A percentile compares a stretch with the other conserved stretches of the same genome.
Evolutionary conservation across 2,888 invertebrate genomes (phyloP).

Genomic region (Amiota communis): DNA sequence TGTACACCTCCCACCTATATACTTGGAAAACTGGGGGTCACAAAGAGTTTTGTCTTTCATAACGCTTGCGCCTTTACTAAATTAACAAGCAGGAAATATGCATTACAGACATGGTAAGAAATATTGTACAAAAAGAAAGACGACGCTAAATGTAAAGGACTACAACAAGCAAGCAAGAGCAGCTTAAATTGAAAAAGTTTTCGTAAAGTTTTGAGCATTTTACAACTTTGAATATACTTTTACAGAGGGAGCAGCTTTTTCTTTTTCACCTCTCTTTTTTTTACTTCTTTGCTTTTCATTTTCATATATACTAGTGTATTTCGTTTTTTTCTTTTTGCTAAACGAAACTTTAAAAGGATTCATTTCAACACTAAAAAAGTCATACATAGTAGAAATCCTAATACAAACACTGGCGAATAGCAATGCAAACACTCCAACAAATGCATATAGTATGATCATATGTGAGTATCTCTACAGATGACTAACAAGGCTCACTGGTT

Average conservation of each 20-base stretch:
- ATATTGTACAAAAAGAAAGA: not conserved
- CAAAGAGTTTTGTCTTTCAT: not conserved
- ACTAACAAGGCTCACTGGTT: not conserved
- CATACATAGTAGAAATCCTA: not conserved
- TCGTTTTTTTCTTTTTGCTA: not conserved
- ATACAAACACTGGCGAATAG: conserved; percentile 2
- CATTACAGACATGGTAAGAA: conserved; percentile 26
- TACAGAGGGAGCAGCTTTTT: conserved; percentile 23
- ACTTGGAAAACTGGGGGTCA: too few species aligned
- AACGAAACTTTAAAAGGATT: conserved; percentile 13
- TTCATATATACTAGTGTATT: conserved; percentile 20
- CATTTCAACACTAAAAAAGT: conserved; percentile 5
- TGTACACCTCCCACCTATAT: too few species aligned
- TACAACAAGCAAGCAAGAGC: conserved; percentile 29
- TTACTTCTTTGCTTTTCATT: conserved; percentile 19
- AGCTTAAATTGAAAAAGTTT: conserved; percentile 63
- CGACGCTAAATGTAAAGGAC: conserved; percentile 27
- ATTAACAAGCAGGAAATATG: conserved; percentile 25
- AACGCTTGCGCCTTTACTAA: conserved; percentile 5
- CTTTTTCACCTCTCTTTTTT: conserved; percentile 22
- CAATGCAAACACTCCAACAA: not conserved
- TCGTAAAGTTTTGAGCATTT: conserved; percentile 23
- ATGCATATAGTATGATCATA: not conserved
- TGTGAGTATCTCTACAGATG: not conserved
- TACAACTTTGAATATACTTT: conserved; percentile 55